These are phyloP conservation scores for Lutjanus erythropterus DNA, from an alignment of 2,113 vertebrate genomes.

Conservation along the genomic window DNA sequence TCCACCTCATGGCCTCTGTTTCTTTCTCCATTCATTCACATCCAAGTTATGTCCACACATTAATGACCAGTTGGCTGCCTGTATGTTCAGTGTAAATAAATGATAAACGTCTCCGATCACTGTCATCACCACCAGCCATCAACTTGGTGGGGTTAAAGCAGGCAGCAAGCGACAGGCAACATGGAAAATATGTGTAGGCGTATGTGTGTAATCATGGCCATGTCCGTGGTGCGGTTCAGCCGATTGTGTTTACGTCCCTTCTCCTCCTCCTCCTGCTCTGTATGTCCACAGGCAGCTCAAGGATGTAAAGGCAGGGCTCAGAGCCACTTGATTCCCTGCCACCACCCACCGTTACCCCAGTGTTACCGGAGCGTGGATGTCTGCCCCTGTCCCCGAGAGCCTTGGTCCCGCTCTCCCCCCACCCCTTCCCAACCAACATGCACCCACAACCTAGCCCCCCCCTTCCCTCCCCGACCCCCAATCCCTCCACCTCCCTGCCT, in stretches of 20 bases:
- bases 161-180: constrained; percentile 45
- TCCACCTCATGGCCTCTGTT: neutral
- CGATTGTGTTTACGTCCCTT: constrained; percentile 59
- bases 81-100: constrained; percentile 57
- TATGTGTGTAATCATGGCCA: constrained; percentile 61
- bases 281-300: constrained; percentile 71
- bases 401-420: constrained; percentile 79
- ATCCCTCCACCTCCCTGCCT: constrained; percentile 84
- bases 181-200: constrained; percentile 43
- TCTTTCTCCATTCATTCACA: constrained; percentile 22
- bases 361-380: constrained; percentile 91
- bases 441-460: constrained; percentile 83
- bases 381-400: constrained; percentile 89
- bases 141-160: constrained; percentile 42
- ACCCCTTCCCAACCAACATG: constrained; percentile 77
- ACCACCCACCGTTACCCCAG: constrained; percentile 87
- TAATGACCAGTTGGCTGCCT: constrained; percentile 39
- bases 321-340: constrained; percentile 72
- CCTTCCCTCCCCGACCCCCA: constrained; percentile 82
- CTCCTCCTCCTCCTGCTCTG: constrained; percentile 56
- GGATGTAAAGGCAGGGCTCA: constrained; percentile 68
- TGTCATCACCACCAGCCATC: constrained; percentile 35
- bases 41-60: constrained; percentile 14
- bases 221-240: constrained; percentile 61
- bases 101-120: constrained; percentile 44